Conservation (phyloP, 2,888 invertebrate species). For the Carabus problematicus region DNA sequence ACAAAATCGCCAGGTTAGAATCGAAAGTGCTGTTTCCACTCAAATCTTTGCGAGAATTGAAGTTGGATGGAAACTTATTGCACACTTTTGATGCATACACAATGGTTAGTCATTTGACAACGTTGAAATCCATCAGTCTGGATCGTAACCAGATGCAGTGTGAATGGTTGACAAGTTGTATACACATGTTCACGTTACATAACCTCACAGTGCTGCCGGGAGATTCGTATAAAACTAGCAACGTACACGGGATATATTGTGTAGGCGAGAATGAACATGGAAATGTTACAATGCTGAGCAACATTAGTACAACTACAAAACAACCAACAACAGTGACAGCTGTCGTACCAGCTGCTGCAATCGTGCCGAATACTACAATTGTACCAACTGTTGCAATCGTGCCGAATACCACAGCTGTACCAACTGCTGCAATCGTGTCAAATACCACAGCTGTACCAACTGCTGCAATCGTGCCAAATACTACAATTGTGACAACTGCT, state of each 20-base stretch:
- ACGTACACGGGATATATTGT: too few relatives aligned
- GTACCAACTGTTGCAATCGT: neutral
- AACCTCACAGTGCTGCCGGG: too few relatives aligned
- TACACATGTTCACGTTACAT: too few relatives aligned
- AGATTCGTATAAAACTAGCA: too few relatives aligned
- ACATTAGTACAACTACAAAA: neutral
- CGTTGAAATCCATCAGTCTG: slow-evolving; percentile 8
- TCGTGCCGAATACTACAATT: neutral
- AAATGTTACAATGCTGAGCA: neutral
- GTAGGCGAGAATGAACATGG: too few relatives aligned
- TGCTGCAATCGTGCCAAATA: too few relatives aligned
- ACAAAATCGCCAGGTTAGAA: slow-evolving; percentile 63
- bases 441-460: neutral
- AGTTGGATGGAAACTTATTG: slow-evolving; percentile 10
- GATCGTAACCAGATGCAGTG: slow-evolving; percentile 13
- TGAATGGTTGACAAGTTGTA: too few relatives aligned
- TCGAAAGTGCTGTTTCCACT: neutral
- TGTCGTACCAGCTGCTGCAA: too few relatives aligned
- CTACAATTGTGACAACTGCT: too few relatives aligned
- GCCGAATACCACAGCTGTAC: neutral
- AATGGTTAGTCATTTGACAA: slow-evolving; percentile 9
- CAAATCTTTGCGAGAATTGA: neutral
- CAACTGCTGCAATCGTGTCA: neutral
- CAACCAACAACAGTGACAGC: too few relatives aligned
- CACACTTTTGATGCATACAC: slow-evolving; percentile 7